These are phyloP conservation scores for Sebastes jordani DNA, from an alignment of 2,797 vertebrate genomes.

Conservation along the genomic window DNA sequence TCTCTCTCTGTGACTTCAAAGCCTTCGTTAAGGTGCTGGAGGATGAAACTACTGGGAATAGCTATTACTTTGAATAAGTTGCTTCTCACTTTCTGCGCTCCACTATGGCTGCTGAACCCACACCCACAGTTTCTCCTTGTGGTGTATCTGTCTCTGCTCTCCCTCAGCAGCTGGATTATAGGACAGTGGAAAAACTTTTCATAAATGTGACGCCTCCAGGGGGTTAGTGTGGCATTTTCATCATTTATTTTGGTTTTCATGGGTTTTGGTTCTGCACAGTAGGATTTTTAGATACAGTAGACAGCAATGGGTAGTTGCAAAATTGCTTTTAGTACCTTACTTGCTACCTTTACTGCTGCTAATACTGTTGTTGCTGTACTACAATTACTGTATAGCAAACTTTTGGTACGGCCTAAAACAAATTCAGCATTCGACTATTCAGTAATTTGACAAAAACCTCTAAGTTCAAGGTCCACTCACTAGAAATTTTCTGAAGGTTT, in stretches of 20 bases:
- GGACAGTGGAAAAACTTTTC: slow-evolving; percentile 36
- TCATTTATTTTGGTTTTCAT: slow-evolving; percentile 35
- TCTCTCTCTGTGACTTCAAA: slow-evolving; percentile 33
- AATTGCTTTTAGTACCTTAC: neutral
- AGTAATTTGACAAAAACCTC: neutral
- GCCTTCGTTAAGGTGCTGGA: slow-evolving; percentile 46
- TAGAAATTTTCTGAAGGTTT: neutral
- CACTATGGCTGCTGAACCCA: slow-evolving; percentile 19
- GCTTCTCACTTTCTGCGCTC: slow-evolving; percentile 38
- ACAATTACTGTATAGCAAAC: neutral
- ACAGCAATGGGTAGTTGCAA: neutral
- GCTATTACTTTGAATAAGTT: slow-evolving; percentile 54
- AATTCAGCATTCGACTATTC: neutral
- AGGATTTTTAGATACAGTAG: slow-evolving; percentile 23
- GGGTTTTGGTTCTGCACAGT: slow-evolving; percentile 24
- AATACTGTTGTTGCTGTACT: neutral
- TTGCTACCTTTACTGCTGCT: neutral
- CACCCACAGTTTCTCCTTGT: neutral
- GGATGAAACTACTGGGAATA: slow-evolving; percentile 48
- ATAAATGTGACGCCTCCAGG: slow-evolving; percentile 41
- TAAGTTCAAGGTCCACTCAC: neutral
- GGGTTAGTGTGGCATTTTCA: slow-evolving; percentile 36
- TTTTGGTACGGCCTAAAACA: neutral
- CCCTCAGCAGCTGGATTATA: slow-evolving; percentile 39
- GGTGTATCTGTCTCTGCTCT: slow-evolving; percentile 4